Base-by-base conservation (phyloP, 2,113 vertebrate genomes). In the Natator depressus region DNA sequence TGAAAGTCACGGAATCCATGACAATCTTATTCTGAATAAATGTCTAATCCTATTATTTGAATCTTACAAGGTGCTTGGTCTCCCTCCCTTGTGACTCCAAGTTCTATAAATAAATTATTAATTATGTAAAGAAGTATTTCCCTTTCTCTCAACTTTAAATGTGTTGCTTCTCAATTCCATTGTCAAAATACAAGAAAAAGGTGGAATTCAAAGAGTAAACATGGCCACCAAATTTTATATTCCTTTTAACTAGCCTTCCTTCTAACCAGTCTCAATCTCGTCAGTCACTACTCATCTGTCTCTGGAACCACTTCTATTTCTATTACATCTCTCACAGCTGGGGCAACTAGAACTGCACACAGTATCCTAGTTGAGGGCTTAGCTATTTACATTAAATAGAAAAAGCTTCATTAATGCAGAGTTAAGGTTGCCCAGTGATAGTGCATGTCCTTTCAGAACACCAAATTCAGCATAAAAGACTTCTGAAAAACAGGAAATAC, bases 41-140 rank as follows among this genome's bases (percentile, higher is more conserved):
- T 8, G 20, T 29, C 27, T 5, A 76, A 24, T 0, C 0, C 0
- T 5, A 12, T 80, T 88, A 53, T 93, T 95, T 76, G n/a, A 46
- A 1, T 91, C 82, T 47, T 47, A 29, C 57, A 75, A 47, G 1
- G n/a, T 0, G 3, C 84, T 91, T 6, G 57, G 50, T 5, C 25
- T 82, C 89, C 49, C 78, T 29, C 80, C 49, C 8, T n/a, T 46
- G 4, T 27, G 27, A 89, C 53, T 81, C 19, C 16, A 42, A 47
- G 65, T 22, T 59, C 57, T 59, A 59, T 5, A 29, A 12, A 87
- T 10, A 82, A 85, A 80, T 82, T 69, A 82, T 1, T 22, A 62
- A 59, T 59, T 59, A 10, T 81, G 84, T 57, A 84, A 62, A 7
- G n/a, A 94, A 82, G 17, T 25, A 87, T 17, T 51, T 17, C 20